These are phyloP conservation scores for Anseranas semipalmata DNA, from an alignment of 2,113 vertebrate genomes.

Conservation along the genomic window DNA sequence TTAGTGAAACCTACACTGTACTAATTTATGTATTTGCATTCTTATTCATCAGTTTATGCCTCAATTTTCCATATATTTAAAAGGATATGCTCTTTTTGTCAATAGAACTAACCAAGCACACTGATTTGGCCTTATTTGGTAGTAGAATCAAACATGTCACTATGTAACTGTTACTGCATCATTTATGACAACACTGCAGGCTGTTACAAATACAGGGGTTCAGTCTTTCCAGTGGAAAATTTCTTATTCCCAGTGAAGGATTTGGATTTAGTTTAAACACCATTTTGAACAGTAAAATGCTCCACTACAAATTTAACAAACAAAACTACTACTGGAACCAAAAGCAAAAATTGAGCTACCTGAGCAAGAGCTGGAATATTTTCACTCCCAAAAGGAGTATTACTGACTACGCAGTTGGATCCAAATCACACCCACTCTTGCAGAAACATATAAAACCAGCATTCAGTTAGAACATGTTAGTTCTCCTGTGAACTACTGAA, in stretches of 20 bases:
- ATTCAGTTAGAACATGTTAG: accelerated
- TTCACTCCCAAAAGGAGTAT: neutral
- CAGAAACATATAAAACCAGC: neutral
- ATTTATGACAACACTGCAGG: neutral
- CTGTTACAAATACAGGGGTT: neutral
- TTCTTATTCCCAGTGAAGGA: neutral
- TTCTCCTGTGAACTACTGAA: neutral
- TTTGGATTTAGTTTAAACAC: neutral
- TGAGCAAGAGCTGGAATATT: neutral
- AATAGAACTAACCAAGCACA: neutral
- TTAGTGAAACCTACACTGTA: neutral
- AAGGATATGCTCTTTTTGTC: neutral
- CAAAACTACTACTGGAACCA: neutral
- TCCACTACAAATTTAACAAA: neutral
- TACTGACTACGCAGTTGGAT: neutral
- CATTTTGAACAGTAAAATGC: neutral
- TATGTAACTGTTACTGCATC: neutral
- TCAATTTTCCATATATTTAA: neutral
- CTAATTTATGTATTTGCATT: neutral
- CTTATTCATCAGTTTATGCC: neutral
- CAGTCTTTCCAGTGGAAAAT: neutral
- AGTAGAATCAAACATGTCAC: neutral
- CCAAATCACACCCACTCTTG: neutral
- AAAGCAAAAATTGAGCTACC: neutral
- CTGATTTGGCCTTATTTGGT: neutral